Base-by-base conservation (phyloP, 2,113 vertebrate species). In the Scytalopus superciliaris region DNA sequence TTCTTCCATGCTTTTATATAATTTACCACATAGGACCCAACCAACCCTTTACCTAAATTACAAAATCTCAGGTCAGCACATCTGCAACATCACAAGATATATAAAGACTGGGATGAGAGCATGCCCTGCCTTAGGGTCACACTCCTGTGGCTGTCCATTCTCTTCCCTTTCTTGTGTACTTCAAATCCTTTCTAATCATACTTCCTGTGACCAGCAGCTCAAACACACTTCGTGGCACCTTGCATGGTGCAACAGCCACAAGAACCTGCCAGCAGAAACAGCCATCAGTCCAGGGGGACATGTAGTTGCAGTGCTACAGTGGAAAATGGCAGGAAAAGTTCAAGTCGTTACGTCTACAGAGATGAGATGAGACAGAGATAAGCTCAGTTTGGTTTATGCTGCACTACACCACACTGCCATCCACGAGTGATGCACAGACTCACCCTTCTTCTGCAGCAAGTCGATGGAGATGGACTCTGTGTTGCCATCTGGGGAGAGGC, bases 401-500 rank as follows among this genome's bases (percentile, higher is more conserved):
- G 22, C 3, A 7, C 19, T 45, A 77, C 0, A 0, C 44, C n/a
- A 24, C 33, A 14, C 4, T 37, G 27, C 40, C 0, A 0, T 17
- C 30, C 11, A 28, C 0, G 1, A n/a, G 15, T 82, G 57, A 33
- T 3, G 13, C n/a, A 40, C 0, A 3, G 14, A 89, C 93, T 97
- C 45, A 99, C 99, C 99, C 97, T 98, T 99, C 96, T 99, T 99
- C 97, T 99, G 99, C 47, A 98, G 93, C 84, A 99, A 93, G 89
- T 99, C 99, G 0, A 99, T 98, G 72, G 99, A 99, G 93, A 99
- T 96, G 56, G 98, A 98, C 76, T 98, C 98, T 1, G 98, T 97
- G 92, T 94, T 98, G 50, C 98, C 98, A 31, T 99, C 99, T 2
- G 99, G 99, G 14, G 99, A 99, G 23, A 99, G 98, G 90, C 99